Evolutionary conservation across 1,140 invertebrate species (phyloP), one percentile per base, ranked within the genome.

Genomic region (Tribolium castaneum): DNA sequence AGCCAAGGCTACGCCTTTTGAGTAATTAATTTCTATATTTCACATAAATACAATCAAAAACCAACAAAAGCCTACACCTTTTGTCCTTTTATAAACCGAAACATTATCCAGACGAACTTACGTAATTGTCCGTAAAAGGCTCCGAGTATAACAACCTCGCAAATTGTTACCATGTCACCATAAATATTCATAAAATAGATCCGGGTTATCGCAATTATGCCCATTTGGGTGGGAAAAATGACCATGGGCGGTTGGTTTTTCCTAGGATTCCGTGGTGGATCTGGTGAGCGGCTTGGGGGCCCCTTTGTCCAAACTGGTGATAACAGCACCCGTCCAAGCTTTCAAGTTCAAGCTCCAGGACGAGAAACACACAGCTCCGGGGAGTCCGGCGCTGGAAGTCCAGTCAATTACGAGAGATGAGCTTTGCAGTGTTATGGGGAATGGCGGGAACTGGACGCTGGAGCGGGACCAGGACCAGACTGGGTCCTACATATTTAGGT

Each of bases 381-480:
- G 92, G 76, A 92, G 93, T 75, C 89, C 91, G 0, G 89, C 91
- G 0, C 80, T 86, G 10, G 89, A 91, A 30, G 16, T 86, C 85
- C 89, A 70, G 83, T 89, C 62, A 90, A 92, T 16, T 83, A 88
- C 79, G 80, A 87, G 78, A 89, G 86, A 89, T 73, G 88, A 93
- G 88, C 86, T 95, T 0, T 95, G 94, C 82, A 84, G 89, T 16
- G 83, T 89, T 14, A 89, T 94, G 81, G 88, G 86, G 56, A 86
- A 87, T 22, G 93, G 91, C 25, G 86, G 87, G 49, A 87, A 89
- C 39, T 95, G 94, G 94, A 94, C 91, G 0, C 83, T 94, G 12
- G 93, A 95, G 84, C 88, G 94, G 78, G 94, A 95, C 80, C 92
- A 94, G 81, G 94, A 95, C 87, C 88, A 94, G 12, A 93, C 94